These are phyloP conservation scores for Craseonycteris thonglongyai DNA, from an alignment of 2,113 vertebrate genomes.

Conservation along the genomic window DNA sequence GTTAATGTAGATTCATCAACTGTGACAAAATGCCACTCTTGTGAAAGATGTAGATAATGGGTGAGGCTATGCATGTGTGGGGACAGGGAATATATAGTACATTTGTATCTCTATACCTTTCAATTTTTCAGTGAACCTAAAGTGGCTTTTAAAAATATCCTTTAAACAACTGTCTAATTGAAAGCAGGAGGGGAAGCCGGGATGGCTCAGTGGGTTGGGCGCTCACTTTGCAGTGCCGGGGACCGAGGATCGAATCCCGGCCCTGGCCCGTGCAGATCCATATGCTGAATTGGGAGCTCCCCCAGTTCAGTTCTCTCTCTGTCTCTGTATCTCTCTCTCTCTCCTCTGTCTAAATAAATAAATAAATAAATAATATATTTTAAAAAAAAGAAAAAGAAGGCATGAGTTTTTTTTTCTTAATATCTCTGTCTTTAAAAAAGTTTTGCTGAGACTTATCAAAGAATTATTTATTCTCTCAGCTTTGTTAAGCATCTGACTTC, in stretches of 20 bases:
- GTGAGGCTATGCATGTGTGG: not conserved
- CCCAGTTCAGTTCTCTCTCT: no score
- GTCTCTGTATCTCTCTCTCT: no score
- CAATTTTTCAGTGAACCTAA: not conserved
- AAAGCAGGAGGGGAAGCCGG: no score
- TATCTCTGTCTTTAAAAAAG: not conserved
- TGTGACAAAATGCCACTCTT: not conserved
- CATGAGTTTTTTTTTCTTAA: not conserved
- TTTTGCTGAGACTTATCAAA: slow-evolving; percentile 19
- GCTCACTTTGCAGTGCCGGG: no score
- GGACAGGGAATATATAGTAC: not conserved
- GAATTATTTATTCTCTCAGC: not conserved
- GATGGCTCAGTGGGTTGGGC: no score
- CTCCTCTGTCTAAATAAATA: no score
- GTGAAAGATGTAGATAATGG: not conserved
- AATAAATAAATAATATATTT: no score
- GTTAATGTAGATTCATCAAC: not conserved
- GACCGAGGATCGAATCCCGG: no score
- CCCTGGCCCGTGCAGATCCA: no score
- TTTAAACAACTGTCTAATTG: not conserved
- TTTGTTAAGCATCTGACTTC: slow-evolving; percentile 39
- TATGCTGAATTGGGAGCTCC: no score
- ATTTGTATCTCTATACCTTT: not conserved
- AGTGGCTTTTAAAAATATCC: not conserved
- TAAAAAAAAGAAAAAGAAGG: no score